These are phyloP conservation scores for Catonia carolina DNA, from an alignment of 2,888 invertebrate species.

Conservation along the genomic window DNA sequence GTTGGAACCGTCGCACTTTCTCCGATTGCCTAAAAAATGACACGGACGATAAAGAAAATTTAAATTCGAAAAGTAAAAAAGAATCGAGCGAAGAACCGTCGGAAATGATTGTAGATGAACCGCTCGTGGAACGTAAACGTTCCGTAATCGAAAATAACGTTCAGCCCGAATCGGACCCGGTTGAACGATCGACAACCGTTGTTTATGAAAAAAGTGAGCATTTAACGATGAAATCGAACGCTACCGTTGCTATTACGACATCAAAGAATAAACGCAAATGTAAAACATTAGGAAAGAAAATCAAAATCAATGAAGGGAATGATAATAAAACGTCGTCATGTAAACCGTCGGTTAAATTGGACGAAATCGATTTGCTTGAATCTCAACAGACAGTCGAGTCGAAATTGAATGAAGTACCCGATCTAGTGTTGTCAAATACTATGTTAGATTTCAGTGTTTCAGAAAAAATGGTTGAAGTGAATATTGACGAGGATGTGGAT, in stretches of 20 bases:
- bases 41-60: not conserved
- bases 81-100: not conserved
- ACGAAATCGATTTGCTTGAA: not conserved
- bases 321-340: too few species aligned
- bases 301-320: not conserved
- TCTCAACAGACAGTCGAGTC: not conserved
- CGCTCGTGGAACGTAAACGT: not conserved
- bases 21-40: not conserved
- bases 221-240: not conserved
- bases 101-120: not conserved
- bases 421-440: not conserved
- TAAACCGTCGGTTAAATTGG: not conserved
- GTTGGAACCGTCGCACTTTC: not conserved
- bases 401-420: not conserved
- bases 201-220: not conserved
- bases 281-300: slow-evolving; percentile 1
- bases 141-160: too few species aligned
- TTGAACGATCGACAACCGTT: not conserved
- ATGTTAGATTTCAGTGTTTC: not conserved
- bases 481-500: not conserved
- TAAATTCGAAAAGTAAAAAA: slow-evolving; percentile 1
- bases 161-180: not conserved
- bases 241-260: too few species aligned
- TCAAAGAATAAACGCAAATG: not conserved
- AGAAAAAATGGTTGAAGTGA: not conserved